Base-by-base conservation (phyloP, 2,113 vertebrate species). In the Hemibagrus wyckioides region DNA sequence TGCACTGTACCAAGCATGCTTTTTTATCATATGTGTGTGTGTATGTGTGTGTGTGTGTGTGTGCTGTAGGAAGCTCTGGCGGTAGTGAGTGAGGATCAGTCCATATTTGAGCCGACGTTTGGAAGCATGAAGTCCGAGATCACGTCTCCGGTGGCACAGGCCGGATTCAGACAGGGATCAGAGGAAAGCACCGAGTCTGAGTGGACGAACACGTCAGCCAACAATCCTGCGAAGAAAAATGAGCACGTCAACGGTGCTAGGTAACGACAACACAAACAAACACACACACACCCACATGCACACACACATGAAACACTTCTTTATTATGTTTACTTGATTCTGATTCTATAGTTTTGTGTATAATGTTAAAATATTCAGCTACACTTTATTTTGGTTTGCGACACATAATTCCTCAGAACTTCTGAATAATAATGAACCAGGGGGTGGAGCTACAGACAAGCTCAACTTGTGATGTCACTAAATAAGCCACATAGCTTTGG, bases 181-280 rank as follows among this genome's bases (percentile, higher is more conserved):
- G 95, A 95, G 85, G 94, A 93, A 85, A 95, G 94, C 41, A 91
- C 94, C 0, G 94, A 95, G 73, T 84, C 92, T 0, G 94, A 96
- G 48, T 96, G 96, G 95, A 91, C 65, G 48, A 88, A 84, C 39
- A 85, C 94, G 2, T 88, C 82, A 0, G 36, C 82, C 0, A 93
- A 90, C 39, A 94, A 86, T 79, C 39, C 92, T 41, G 92, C 91
- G 77, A 96, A 96, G 85, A 92, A 95, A 89, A 91, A 63, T 1
- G 95, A 96, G 56, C 95, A 95, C 41, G 91, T 96, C 89, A 96
- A 96, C n/a, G 95, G 96, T 54, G 94, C 93, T 91, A 96, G 95
- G 96, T 96, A 92, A 92, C 94, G 91, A 80, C 11, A 30, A 30
- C 73, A 21, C 9, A 33, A 63, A 48, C 3, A 82, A 39, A 77